phyloP scores from a whole-genome alignment of 1,140 invertebrate genomes.

The Sinonovacula constricta region DNA sequence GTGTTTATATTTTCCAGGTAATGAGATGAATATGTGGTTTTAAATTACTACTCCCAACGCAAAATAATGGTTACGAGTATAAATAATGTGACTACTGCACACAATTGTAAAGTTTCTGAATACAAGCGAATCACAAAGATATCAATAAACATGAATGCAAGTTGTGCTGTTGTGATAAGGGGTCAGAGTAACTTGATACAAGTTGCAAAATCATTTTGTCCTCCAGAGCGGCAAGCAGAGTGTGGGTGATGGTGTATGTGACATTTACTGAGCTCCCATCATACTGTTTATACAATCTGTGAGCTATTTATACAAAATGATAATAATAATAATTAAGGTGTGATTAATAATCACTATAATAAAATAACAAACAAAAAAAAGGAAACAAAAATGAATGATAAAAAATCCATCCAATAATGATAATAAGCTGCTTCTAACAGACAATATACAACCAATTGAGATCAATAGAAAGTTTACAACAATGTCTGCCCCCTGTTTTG shows the following conservation, averaged over 20 bases:
- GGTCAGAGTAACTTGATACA: background rate
- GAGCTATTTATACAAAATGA: background rate
- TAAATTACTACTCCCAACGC: background rate
- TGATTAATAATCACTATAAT: background rate
- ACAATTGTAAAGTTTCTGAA: background rate
- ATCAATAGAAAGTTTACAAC: background rate
- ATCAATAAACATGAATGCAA: background rate
- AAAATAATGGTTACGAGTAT: background rate
- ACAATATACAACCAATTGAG: too few species aligned
- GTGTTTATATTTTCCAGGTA: background rate
- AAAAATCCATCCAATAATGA: too few species aligned
- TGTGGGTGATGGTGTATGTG: background rate
- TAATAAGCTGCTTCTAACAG: too few species aligned
- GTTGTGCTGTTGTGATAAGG: background rate
- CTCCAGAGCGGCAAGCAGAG: background rate
- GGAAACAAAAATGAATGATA: background rate
- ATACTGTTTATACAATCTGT: background rate
- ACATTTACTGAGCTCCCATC: background rate
- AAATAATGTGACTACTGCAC: background rate
- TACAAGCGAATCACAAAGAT: background rate
- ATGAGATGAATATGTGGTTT: background rate
- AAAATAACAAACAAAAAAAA: background rate
- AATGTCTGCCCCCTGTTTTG: background rate
- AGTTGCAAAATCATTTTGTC: background rate
- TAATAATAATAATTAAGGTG: background rate